Percentiles rank a stretch among this genome's conserved stretches.
phyloP scores from a whole-genome alignment of 2,113 vertebrate species.

The Corythornis cristatus region DNA sequence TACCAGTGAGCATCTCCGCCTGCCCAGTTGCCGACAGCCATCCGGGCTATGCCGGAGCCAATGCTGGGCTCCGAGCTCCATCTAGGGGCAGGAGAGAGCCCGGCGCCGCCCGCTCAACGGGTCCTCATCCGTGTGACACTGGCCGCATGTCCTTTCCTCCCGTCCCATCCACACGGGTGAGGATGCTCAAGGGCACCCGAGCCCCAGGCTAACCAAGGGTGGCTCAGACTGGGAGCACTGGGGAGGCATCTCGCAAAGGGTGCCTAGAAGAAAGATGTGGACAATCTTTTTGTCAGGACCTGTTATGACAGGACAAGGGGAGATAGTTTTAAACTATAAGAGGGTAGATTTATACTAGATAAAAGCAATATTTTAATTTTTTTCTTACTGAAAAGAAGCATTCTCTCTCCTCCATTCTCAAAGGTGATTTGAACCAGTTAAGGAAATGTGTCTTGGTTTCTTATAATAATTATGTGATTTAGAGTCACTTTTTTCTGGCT shows the following conservation, averaged over 20 bases:
- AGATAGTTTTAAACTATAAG: neutral
- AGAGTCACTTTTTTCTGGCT: slow-evolving; percentile 12
- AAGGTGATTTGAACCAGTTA: slow-evolving; percentile 48
- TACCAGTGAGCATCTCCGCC: neutral
- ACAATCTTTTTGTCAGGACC: neutral
- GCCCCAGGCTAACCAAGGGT: fast-evolving
- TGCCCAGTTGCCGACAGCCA: neutral
- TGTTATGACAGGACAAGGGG: neutral
- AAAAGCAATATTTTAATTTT: neutral
- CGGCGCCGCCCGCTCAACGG: neutral
- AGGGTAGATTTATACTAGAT: neutral
- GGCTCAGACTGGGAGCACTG: neutral
- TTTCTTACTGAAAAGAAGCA: too few relatives aligned
- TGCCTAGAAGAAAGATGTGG: neutral
- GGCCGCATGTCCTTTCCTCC: fast-evolving
- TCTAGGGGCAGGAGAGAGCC: slow-evolving; percentile 26
- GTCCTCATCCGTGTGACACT: neutral
- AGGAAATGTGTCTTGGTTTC: slow-evolving; percentile 7
- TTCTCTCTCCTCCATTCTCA: slow-evolving; percentile 1
- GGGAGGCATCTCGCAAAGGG: neutral
- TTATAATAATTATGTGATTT: slow-evolving; percentile 66
- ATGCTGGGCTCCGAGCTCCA: slow-evolving; percentile 37
- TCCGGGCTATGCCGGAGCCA: neutral
- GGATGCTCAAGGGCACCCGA: neutral
- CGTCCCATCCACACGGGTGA: fast-evolving